Evolutionary conservation across 2,113 vertebrate species (phyloP).

Genomic region (Antigone vipio): DNA sequence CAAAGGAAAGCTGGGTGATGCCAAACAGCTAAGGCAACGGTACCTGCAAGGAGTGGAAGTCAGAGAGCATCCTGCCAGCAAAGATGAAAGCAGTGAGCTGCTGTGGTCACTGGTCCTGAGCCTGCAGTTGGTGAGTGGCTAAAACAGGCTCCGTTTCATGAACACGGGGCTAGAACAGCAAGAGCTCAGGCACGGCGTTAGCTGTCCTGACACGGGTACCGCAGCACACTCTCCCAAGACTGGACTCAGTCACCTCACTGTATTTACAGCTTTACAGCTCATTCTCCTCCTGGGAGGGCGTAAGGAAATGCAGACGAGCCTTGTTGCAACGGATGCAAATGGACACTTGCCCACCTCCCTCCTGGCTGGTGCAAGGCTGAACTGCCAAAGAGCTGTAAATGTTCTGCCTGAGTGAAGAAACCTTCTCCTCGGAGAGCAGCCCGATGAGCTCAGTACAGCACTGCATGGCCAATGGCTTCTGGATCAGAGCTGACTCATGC

Average conservation of each 20-base stretch:
- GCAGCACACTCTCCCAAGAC: not conserved
- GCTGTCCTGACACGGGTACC: not conserved
- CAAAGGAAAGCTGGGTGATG: not conserved
- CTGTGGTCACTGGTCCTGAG: not conserved
- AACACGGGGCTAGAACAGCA: not conserved
- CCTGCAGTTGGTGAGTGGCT: not conserved
- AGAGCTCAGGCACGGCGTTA: not conserved
- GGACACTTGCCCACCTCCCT: not conserved
- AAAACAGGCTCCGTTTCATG: not conserved
- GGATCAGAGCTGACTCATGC: slow-evolving; percentile 51
- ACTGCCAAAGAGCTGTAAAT: not conserved
- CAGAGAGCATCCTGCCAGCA: not conserved
- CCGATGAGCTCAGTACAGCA: slow-evolving; percentile 21
- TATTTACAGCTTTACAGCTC: not conserved
- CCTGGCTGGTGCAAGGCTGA: not conserved
- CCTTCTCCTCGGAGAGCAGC: not conserved
- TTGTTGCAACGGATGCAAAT: not conserved
- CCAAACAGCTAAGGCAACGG: not conserved
- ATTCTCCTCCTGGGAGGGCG: not conserved
- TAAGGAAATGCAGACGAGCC: not conserved
- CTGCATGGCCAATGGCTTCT: not conserved
- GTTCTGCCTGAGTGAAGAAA: not conserved
- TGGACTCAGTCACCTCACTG: not conserved
- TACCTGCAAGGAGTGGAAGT: not conserved
- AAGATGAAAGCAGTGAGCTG: not conserved